phyloP scores from a whole-genome alignment of 1,140 invertebrate genomes.

The Drosophila hydei region DNA sequence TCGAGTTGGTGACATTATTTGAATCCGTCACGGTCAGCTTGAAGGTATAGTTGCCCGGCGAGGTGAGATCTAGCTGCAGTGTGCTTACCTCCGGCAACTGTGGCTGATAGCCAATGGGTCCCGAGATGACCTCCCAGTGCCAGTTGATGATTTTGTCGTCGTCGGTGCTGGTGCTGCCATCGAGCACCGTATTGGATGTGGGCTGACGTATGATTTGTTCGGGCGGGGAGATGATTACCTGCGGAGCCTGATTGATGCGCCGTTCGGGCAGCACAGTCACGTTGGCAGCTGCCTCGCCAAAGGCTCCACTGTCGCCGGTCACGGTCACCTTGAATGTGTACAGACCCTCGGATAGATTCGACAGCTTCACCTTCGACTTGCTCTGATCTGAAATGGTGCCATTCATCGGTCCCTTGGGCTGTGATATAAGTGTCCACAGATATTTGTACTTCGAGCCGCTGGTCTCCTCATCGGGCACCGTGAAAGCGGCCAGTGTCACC shows the following conservation, averaged over 20 bases:
- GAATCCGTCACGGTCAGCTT: conserved; percentile 97
- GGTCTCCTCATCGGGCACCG: conserved; percentile 89
- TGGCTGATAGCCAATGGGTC: conserved; percentile 93
- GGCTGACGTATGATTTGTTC: conserved; percentile 94
- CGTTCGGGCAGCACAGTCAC: conserved; percentile 96
- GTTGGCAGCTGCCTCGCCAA: conserved; percentile 94
- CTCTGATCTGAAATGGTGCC: conserved; percentile 94
- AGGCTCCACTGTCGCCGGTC: conserved; percentile 89
- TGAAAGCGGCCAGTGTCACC: conserved; percentile 91
- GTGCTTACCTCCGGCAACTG: conserved; percentile 92
- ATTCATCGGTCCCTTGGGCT: conserved; percentile 90
- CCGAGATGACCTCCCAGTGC: conserved; percentile 96
- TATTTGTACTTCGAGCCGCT: conserved; percentile 92
- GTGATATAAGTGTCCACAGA: conserved; percentile 93
- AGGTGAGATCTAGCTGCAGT: conserved; percentile 91
- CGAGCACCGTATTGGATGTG: conserved; percentile 94
- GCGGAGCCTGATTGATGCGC: conserved; percentile 92
- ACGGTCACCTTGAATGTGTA: conserved; percentile 94
- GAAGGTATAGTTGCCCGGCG: conserved; percentile 96
- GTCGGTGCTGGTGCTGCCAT: conserved; percentile 90
- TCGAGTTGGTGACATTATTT: conserved; percentile 93
- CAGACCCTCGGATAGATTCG: conserved; percentile 91
- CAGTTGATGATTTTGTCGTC: conserved; percentile 93
- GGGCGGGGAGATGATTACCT: conserved; percentile 93
- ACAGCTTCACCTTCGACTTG: conserved; percentile 90